These are phyloP conservation scores for Mellilla xanthometata DNA, from an alignment of 2,888 invertebrate species.

Conservation along the genomic window DNA sequence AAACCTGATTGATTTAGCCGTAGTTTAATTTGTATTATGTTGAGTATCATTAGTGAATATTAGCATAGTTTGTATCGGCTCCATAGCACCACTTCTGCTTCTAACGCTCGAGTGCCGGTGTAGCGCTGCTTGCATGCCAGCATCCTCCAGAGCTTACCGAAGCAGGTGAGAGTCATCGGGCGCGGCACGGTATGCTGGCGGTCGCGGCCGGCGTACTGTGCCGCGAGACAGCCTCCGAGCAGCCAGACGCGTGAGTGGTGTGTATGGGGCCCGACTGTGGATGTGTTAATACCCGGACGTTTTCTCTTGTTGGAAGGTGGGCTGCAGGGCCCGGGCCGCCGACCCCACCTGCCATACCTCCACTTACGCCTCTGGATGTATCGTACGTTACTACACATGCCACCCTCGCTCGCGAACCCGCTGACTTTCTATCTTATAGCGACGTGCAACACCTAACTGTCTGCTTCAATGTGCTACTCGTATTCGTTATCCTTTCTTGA, in stretches of 20 bases:
- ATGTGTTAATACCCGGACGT: slow-evolving; percentile 71
- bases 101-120: slow-evolving; percentile 61
- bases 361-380: slow-evolving; percentile 84
- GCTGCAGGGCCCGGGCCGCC: slow-evolving; percentile 79
- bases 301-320: slow-evolving; percentile 82
- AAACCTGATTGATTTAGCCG: too few relatives aligned
- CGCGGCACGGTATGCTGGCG: slow-evolving; percentile 11
- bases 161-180: too few relatives aligned
- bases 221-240: slow-evolving; percentile 43
- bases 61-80: slow-evolving; percentile 60
- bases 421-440: too few relatives aligned
- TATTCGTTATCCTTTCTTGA: slow-evolving; percentile 20
- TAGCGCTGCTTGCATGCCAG: slow-evolving; percentile 51
- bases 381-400: slow-evolving; percentile 72
- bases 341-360: slow-evolving; percentile 82
- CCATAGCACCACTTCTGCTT: slow-evolving; percentile 79
- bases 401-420: slow-evolving; percentile 36
- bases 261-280: slow-evolving; percentile 68
- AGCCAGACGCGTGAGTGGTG: slow-evolving; percentile 80
- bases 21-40: slow-evolving; percentile 11
- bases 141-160: slow-evolving; percentile 9
- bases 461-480: slow-evolving; percentile 17
- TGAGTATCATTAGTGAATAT: slow-evolving; percentile 37
- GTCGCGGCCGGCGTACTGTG: slow-evolving; percentile 8
- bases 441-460: slow-evolving; percentile 31